Conservation (phyloP, 1,140 invertebrate genomes). For the Whitmania pigra region DNA sequence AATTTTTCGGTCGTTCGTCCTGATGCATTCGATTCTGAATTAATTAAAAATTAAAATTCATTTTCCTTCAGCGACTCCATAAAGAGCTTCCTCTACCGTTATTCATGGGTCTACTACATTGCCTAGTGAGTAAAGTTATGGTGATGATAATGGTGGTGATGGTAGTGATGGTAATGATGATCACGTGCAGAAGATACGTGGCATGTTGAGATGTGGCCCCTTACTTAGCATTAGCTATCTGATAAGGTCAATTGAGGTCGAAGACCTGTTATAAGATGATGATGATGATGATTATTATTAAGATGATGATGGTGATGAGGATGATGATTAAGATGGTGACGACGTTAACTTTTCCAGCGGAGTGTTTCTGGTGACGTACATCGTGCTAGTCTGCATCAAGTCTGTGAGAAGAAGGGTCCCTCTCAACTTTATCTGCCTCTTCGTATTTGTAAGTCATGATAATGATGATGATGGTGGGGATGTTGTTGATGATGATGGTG, state of each 20-base stretch:
- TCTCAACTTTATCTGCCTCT: constrained; percentile 45
- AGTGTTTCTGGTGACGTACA: constrained; percentile 9
- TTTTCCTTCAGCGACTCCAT: not conserved
- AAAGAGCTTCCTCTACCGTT: not conserved
- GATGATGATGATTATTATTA: not conserved
- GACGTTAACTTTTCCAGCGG: constrained; percentile 22
- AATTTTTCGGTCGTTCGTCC: too few relatives aligned
- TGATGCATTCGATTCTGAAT: too few relatives aligned
- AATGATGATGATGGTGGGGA: not conserved
- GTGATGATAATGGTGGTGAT: not conserved
- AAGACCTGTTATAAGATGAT: not conserved
- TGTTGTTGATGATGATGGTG: not conserved
- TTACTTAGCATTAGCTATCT: too few relatives aligned
- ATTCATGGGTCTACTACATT: constrained; percentile 13
- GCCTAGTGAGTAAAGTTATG: constrained; percentile 6
- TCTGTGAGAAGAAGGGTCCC: constrained; percentile 44
- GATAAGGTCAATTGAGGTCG: too few relatives aligned
- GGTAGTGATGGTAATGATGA: not conserved
- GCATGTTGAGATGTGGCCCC: too few relatives aligned
- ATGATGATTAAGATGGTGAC: too few relatives aligned
- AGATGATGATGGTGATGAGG: too few relatives aligned
- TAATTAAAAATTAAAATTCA: too few relatives aligned
- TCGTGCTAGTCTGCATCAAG: constrained; percentile 27
- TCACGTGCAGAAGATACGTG: not conserved
- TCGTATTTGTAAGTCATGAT: constrained; percentile 44